Percentiles rank a stretch among this genome's conserved stretches.
Evolutionary conservation across 1,140 invertebrate species (phyloP).

Genomic region (Drosophila fuyamai): DNA sequence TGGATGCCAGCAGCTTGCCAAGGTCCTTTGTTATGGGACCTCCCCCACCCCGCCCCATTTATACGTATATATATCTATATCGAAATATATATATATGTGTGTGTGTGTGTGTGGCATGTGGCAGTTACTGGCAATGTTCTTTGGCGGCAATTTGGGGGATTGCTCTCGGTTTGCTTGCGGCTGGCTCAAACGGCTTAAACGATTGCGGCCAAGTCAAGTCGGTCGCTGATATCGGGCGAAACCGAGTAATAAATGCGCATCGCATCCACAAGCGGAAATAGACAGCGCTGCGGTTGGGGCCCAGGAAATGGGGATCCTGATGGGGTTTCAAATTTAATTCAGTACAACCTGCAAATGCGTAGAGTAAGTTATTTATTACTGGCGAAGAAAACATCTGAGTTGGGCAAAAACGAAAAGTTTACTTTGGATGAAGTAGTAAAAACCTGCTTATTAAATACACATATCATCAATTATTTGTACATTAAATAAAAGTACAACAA

Average conservation of each 20-base stretch:
- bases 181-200: constrained; percentile 36
- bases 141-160: constrained; percentile 35
- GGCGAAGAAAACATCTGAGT: neutral
- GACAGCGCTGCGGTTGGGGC: constrained; percentile 1
- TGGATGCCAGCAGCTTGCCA: constrained; percentile 21
- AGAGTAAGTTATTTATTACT: neutral
- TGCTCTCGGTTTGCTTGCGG: constrained; percentile 17
- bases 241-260: constrained; percentile 31
- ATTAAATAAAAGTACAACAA: neutral
- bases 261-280: constrained; percentile 22
- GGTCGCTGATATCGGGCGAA: constrained; percentile 14
- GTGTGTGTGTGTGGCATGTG: constrained; percentile 18
- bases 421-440: neutral
- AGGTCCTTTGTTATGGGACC: constrained; percentile 13
- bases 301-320: constrained; percentile 3
- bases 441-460: neutral
- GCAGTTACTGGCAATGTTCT: constrained; percentile 23
- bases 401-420: neutral
- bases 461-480: no score
- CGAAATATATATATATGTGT: neutral
- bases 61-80: neutral
- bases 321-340: constrained; percentile 21
- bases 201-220: constrained; percentile 32
- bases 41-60: neutral
- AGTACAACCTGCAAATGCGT: constrained; percentile 8